These are phyloP conservation scores for Upupa epops DNA, from an alignment of 2,113 vertebrate species.

Conservation along the genomic window DNA sequence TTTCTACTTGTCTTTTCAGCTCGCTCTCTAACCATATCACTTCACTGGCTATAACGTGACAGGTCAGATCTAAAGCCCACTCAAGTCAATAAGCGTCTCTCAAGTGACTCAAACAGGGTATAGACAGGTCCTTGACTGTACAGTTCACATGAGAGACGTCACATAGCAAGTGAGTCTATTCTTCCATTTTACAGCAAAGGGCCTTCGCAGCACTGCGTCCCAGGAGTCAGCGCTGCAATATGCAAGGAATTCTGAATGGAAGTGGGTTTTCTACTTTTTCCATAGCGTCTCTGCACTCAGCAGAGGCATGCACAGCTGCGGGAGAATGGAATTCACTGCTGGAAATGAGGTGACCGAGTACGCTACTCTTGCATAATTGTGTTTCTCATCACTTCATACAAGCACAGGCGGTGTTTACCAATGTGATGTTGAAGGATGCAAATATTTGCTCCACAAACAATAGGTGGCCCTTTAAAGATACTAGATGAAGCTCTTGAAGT, in stretches of 20 bases:
- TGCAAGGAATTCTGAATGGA: background rate
- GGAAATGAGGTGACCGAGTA: constrained; percentile 12
- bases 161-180: background rate
- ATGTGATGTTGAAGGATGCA: constrained; percentile 57
- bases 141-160: background rate
- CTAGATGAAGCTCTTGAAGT: constrained; percentile 72
- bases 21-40: background rate
- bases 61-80: background rate
- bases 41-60: background rate
- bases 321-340: constrained; percentile 15
- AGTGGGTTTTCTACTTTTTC: background rate
- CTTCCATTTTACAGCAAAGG: background rate
- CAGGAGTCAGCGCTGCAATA: background rate
- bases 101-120: background rate
- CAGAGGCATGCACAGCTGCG: background rate
- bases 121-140: background rate
- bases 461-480: constrained; percentile 74
- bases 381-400: constrained; percentile 26
- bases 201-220: background rate
- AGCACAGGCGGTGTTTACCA: constrained; percentile 57
- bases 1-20: background rate
- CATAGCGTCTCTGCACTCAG: background rate
- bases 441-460: constrained; percentile 82
- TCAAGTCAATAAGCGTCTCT: background rate
- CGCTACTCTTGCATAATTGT: constrained; percentile 6